These are phyloP conservation scores for Cyanoramphus novaezelandiae DNA, from an alignment of 2,113 vertebrate species.

Conservation along the genomic window DNA sequence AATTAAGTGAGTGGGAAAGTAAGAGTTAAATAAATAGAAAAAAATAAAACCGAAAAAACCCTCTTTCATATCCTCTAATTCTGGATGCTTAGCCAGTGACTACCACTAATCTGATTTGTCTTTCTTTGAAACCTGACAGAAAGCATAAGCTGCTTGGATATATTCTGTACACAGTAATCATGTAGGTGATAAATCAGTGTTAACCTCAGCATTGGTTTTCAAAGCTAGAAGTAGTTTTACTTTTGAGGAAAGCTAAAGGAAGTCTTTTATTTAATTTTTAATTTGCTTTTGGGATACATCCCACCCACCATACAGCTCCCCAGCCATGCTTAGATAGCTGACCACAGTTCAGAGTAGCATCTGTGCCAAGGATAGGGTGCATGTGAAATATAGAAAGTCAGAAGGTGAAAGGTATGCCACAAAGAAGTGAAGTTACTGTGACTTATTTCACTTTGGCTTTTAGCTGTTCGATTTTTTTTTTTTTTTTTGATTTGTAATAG, in stretches of 20 bases:
- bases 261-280: background rate
- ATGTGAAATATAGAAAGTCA: background rate
- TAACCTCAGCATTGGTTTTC: background rate
- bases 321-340: background rate
- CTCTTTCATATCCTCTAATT: background rate
- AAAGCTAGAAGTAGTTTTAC: background rate
- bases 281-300: background rate
- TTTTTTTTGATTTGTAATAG: background rate
- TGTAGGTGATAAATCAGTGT: background rate
- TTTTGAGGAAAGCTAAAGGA: background rate
- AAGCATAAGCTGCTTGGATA: background rate
- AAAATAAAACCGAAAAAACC: background rate
- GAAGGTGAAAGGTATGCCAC: background rate
- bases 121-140: background rate
- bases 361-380: background rate
- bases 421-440: background rate
- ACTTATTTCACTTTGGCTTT: background rate
- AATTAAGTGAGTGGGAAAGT: background rate
- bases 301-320: background rate
- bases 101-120: slow-evolving; percentile 22
- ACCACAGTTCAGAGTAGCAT: background rate
- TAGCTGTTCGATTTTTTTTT: background rate
- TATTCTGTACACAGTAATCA: background rate
- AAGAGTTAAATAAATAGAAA: background rate
- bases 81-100: background rate